Evolutionary conservation across 1,140 invertebrate genomes (phyloP).

Genomic region (Samia ricini): DNA sequence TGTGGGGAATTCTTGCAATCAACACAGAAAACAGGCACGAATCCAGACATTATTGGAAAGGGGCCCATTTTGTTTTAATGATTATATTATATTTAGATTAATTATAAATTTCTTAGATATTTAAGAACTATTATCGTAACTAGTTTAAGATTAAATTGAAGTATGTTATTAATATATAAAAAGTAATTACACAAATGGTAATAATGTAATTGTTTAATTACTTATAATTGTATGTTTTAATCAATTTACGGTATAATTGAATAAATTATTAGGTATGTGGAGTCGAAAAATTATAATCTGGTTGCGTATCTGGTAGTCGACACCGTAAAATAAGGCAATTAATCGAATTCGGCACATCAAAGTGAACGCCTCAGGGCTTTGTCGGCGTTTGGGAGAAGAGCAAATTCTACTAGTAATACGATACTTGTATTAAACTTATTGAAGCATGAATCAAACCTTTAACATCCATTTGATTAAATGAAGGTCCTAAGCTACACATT

Average conservation of each 20-base stretch:
- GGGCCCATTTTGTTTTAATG: neutral
- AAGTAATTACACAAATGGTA: too few relatives aligned
- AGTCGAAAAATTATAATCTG: neutral
- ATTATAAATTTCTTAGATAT: neutral
- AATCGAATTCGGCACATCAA: conserved; percentile 74
- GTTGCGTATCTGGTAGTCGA: conserved; percentile 10
- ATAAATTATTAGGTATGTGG: neutral
- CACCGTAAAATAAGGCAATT: conserved; percentile 71
- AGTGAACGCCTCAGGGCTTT: conserved; percentile 65
- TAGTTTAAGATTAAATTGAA: neutral
- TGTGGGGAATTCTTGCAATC: conserved; percentile 60
- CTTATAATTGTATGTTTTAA: too few relatives aligned
- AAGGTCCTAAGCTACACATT: conserved; percentile 39
- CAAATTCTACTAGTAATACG: conserved; percentile 41
- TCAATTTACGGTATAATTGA: neutral
- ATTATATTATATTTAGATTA: neutral
- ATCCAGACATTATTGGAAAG: neutral
- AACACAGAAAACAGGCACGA: conserved; percentile 29
- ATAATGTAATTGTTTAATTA: too few relatives aligned
- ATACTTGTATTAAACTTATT: conserved; percentile 50
- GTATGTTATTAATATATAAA: too few relatives aligned
- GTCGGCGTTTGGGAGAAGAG: conserved; percentile 53
- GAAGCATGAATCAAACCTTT: conserved; percentile 1
- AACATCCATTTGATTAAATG: conserved; percentile 27
- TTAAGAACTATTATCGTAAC: neutral